Conservation (phyloP, 2,113 vertebrate genomes). For the Scomber japonicus region DNA sequence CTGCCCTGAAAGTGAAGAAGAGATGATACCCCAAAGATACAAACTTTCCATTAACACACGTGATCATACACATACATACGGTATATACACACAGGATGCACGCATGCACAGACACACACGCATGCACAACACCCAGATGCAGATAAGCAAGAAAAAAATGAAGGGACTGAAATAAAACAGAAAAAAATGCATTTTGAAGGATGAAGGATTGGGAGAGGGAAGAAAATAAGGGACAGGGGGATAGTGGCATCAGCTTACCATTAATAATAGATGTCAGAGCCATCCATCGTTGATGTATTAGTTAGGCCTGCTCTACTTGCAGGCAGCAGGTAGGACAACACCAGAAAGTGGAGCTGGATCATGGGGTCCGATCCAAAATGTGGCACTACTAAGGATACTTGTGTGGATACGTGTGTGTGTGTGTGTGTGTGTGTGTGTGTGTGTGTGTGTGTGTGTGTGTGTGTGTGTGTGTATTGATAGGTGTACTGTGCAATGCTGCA, state of each 20-base stretch:
- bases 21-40: conserved; percentile 39
- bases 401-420: not conserved
- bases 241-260: conserved; percentile 77
- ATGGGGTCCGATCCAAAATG: conserved; percentile 65
- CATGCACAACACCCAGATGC: conserved; percentile 6
- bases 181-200: conserved; percentile 48
- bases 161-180: conserved; percentile 34
- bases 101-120: not conserved
- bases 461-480: conserved; percentile 5
- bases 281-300: conserved; percentile 80
- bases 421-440: not conserved
- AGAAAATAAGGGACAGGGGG: conserved; percentile 51
- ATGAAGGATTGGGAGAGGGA: conserved; percentile 53
- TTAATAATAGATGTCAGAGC: conserved; percentile 83
- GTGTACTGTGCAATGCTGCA: not conserved
- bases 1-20: conserved; percentile 59
- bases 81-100: not conserved
- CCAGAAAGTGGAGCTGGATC: conserved; percentile 70
- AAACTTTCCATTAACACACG: conserved; percentile 35
- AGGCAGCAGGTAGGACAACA: conserved; percentile 67
- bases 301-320: conserved; percentile 75
- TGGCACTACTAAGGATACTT: conserved; percentile 15
- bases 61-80: conserved; percentile 7
- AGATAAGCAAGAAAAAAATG: conserved; percentile 14
- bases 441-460: not conserved